phyloP scores from a whole-genome alignment of 2,113 vertebrate species.

The Engraulis encrasicolus region DNA sequence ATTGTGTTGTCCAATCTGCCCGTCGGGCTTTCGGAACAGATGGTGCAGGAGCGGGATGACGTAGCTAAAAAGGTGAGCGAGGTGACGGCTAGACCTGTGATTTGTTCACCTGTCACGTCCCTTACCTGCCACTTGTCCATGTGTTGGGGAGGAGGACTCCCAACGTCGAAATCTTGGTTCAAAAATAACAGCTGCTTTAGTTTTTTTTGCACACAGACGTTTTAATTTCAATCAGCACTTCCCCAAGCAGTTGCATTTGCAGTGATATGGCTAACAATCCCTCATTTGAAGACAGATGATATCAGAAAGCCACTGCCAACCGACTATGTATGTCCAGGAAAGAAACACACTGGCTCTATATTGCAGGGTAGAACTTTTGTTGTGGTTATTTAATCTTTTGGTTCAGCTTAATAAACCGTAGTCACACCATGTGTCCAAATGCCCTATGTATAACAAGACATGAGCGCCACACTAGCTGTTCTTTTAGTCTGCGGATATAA shows the following conservation, averaged over 20 bases:
- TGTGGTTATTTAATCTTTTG: neutral
- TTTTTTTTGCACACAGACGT: neutral
- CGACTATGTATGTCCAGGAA: neutral
- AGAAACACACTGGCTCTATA: neutral
- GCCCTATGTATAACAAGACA: too few species aligned
- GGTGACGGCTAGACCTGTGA: conserved; percentile 65
- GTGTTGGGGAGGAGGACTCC: neutral
- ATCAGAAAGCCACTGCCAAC: neutral
- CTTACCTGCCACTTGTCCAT: conserved; percentile 14
- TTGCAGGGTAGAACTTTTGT: neutral
- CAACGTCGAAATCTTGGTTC: neutral
- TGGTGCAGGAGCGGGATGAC: conserved; percentile 78
- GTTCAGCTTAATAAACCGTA: too few species aligned
- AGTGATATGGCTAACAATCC: neutral
- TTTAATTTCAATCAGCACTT: neutral
- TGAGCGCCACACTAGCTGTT: neutral
- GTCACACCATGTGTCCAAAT: too few species aligned
- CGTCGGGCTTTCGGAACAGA: conserved; percentile 82
- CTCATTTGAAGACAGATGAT: neutral
- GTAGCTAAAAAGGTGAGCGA: conserved; percentile 74
- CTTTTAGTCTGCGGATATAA: neutral
- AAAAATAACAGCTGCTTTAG: conserved; percentile 1
- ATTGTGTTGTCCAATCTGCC: conserved; percentile 83
- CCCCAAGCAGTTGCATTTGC: neutral
- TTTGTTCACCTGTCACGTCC: conserved; percentile 48